Percentiles rank a stretch among this genome's conserved stretches.
These are phyloP conservation scores for Porphyrio hochstetteri DNA, from an alignment of 2,113 vertebrate species.

Conservation along the genomic window DNA sequence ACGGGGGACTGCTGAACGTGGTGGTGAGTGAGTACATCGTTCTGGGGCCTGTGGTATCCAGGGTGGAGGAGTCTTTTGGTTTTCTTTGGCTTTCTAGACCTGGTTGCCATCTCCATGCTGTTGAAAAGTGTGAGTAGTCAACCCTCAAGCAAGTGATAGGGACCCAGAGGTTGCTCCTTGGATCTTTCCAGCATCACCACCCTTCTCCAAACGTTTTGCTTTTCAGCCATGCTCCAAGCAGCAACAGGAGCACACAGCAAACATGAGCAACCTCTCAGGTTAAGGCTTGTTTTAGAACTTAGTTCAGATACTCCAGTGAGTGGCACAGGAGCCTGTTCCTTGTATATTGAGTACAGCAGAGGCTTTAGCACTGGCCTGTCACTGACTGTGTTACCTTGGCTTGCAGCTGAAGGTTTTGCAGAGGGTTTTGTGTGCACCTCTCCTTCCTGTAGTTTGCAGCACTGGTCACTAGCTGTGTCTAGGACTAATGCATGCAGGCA, in stretches of 20 bases:
- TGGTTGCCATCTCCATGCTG: rapidly evolving
- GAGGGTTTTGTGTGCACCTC: not conserved
- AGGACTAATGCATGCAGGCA: not conserved
- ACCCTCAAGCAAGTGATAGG: not conserved
- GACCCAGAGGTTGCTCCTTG: not conserved
- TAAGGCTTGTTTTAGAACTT: not conserved
- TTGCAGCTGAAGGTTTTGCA: not conserved
- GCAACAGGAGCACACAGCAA: not conserved
- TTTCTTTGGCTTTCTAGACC: not conserved
- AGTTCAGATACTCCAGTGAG: not conserved
- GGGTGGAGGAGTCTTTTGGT: rapidly evolving
- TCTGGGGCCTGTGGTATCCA: rapidly evolving
- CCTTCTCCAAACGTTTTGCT: not conserved
- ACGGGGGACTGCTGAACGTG: conserved; percentile 96
- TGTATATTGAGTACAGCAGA: not conserved
- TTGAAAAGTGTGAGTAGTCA: not conserved
- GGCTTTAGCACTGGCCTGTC: not conserved
- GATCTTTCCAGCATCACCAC: not conserved
- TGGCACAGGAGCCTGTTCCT: not conserved
- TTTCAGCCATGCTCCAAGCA: not conserved
- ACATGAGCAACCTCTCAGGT: not conserved
- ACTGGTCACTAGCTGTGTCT: not conserved
- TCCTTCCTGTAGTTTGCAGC: not conserved
- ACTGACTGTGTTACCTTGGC: not conserved
- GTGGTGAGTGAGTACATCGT: conserved; percentile 81